Evolutionary conservation across 2,888 invertebrate species (phyloP).

Genomic region (Ceramica pisi): DNA sequence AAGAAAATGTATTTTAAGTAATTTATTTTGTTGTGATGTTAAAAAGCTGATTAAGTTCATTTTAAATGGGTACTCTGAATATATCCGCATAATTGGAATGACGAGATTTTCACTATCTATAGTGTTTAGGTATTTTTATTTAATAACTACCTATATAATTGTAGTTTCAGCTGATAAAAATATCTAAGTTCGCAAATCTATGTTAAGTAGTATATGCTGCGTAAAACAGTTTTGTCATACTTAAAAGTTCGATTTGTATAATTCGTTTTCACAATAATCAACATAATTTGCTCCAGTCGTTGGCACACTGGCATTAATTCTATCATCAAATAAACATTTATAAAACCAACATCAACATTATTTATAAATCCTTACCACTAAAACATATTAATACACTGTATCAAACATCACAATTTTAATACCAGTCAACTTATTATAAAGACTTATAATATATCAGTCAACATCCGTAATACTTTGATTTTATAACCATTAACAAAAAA

Average conservation of each 20-base stretch:
- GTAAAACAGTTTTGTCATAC: conserved; percentile 44
- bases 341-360: conserved; percentile 46
- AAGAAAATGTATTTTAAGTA: conserved; percentile 60
- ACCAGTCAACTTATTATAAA: conserved; percentile 65
- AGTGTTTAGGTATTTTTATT: neutral
- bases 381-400: conserved; percentile 37
- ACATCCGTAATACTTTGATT: conserved; percentile 60
- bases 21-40: conserved; percentile 35
- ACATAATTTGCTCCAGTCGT: conserved; percentile 10
- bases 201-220: conserved; percentile 4
- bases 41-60: conserved; percentile 46
- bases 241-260: conserved; percentile 42
- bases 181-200: conserved; percentile 28
- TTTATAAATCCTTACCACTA: conserved; percentile 36
- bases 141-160: neutral
- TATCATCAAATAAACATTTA: conserved; percentile 32
- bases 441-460: conserved; percentile 56
- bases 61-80: conserved; percentile 18
- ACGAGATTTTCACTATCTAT: neutral
- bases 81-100: conserved; percentile 57
- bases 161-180: conserved; percentile 36
- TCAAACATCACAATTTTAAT: conserved; percentile 49
- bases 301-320: conserved; percentile 11
- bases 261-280: conserved; percentile 14
- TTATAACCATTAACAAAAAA: conserved; percentile 38